phyloP scores from a whole-genome alignment of 2,113 vertebrate species.

The Macheiramphus alcinus region DNA sequence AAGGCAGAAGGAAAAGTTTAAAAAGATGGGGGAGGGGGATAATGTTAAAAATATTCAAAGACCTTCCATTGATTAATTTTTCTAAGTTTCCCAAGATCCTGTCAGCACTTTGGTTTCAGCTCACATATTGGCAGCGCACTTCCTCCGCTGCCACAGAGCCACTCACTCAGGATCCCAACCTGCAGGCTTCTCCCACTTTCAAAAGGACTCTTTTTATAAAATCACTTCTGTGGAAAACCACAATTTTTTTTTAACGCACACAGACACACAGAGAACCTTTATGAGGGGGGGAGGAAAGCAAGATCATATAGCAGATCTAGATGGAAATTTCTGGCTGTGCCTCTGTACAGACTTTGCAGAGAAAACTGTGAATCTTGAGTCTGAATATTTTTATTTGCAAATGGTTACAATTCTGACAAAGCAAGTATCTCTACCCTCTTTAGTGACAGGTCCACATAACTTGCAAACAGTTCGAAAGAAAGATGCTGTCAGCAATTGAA shows the following conservation, averaged over 20 bases:
- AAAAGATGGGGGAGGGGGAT: background rate
- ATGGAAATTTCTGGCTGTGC: background rate
- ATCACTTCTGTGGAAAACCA: background rate
- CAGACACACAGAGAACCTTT: background rate
- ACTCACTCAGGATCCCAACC: background rate
- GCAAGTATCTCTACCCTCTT: background rate
- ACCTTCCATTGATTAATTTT: background rate
- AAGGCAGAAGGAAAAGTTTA: background rate
- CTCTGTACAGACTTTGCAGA: background rate
- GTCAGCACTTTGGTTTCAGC: background rate
- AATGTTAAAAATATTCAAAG: background rate
- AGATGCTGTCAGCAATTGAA: background rate
- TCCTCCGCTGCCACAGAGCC: background rate
- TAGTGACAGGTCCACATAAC: background rate
- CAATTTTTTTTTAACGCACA: background rate
- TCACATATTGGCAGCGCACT: background rate
- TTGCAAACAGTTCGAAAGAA: background rate
- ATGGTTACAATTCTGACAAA: background rate
- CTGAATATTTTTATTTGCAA: background rate
- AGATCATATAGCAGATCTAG: background rate
- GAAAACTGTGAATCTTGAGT: background rate
- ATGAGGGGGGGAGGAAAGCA: fast-evolving
- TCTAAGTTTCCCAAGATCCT: background rate
- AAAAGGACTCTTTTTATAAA: background rate
- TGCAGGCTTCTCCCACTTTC: background rate